Conservation (phyloP, 2,888 invertebrate species). For the Phytoseiulus persimilis region DNA sequence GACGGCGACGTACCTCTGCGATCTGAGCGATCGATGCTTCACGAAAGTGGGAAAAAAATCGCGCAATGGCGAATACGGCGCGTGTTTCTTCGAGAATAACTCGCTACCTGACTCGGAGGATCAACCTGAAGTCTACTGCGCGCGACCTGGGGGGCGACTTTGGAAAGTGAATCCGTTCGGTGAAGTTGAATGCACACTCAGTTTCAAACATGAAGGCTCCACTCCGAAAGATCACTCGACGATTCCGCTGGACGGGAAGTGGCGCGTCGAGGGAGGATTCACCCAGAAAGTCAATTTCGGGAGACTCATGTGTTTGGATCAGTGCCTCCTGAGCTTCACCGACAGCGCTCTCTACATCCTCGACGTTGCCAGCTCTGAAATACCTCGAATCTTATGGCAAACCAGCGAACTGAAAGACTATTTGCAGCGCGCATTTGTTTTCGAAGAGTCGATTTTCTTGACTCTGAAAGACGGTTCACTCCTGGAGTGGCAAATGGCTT, state of each 20-base stretch:
- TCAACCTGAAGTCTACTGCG: not conserved
- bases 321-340: slow-evolving; percentile 17
- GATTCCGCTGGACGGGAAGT: not conserved
- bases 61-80: slow-evolving; percentile 16
- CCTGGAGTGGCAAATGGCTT: not conserved
- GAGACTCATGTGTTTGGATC: not conserved
- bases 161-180: slow-evolving; percentile 12
- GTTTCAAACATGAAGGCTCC: slow-evolving; percentile 16
- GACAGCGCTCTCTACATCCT: slow-evolving; percentile 7
- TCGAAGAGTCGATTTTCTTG: not conserved
- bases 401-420: not conserved
- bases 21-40: not conserved
- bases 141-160: slow-evolving; percentile 16
- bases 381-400: slow-evolving; percentile 17
- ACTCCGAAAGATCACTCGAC: not conserved
- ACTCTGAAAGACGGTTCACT: not conserved
- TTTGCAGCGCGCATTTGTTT: not conserved
- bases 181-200: slow-evolving; percentile 20
- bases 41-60: slow-evolving; percentile 26
- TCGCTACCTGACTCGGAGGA: not conserved
- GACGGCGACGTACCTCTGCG: slow-evolving; percentile 8
- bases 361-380: slow-evolving; percentile 6
- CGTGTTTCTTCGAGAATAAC: not conserved
- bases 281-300: slow-evolving; percentile 11
- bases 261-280: not conserved